Evolutionary conservation across 1,140 invertebrate genomes (phyloP), one percentile per base, ranked within the genome.

Genomic region (Neodiprion virginianus): DNA sequence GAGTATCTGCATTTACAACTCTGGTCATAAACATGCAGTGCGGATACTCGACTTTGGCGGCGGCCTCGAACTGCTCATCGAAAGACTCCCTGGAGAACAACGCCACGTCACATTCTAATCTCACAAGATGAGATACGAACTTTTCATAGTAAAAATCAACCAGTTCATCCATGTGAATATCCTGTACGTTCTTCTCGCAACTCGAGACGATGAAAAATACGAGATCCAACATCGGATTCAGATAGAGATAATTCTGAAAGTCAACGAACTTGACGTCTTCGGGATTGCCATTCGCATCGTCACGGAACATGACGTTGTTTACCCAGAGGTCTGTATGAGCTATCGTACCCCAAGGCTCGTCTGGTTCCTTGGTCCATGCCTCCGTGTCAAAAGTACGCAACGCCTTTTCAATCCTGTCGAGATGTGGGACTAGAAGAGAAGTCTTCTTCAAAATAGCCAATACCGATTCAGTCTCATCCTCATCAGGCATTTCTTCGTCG

Each of bases 11-110:
- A 0, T 83, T 87, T 0, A 88, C 66, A 1, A 88, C 74, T 47
- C 87, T 87, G 0, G 84, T 8, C 84, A 88, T 84, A 10, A 84
- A 77, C 7, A 75, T 65, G 4, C 85, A 73, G 23, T 88, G 87
- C 10, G 77, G 21, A 21, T 84, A 82, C n/a, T 88, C 85, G 0
- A 75, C 48, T 0, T 9, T 69, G 0, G 78, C 83, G 14, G 85
- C 83, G 0, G 74, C 72, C 0, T 8, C 7, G 5, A 88, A 10
- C 50, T 82, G 77, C 10, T 73, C 66, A 0, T 83, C 72, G 61
- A 85, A 88, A 77, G 75, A 7, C 79, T 76, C 10, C 47, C n/a
- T 17, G 11, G 11, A 12, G 53, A 14, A 61, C 8, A 17, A 5
- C 4, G 11, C 8, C 11, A 73, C 53, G 66, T 73, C 70, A 11